A percentile compares a stretch with the other conserved stretches of the same genome.
Evolutionary conservation across 1,140 invertebrate species (phyloP).

Genomic region (Himalopsyche phryganea): DNA sequence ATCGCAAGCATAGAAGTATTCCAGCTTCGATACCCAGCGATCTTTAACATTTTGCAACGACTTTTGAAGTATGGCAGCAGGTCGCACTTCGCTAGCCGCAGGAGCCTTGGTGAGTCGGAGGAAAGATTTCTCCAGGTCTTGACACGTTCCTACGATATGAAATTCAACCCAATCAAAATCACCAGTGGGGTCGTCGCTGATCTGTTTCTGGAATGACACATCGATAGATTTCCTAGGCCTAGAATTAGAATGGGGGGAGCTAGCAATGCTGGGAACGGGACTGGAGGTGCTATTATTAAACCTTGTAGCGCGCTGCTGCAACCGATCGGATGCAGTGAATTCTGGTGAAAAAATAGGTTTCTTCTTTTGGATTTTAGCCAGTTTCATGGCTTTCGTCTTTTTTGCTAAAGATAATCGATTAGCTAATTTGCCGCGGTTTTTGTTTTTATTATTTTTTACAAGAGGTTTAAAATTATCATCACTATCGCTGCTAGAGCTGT

Average conservation of each 20-base stretch:
- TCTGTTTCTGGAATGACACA: slow-evolving; percentile 44
- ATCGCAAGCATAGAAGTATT: slow-evolving; percentile 96
- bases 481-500: slow-evolving; percentile 47
- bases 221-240: slow-evolving; percentile 40
- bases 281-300: slow-evolving; percentile 54
- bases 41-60: slow-evolving; percentile 87
- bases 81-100: slow-evolving; percentile 85
- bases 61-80: slow-evolving; percentile 77
- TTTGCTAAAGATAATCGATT: slow-evolving; percentile 48
- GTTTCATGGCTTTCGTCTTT: slow-evolving; percentile 47
- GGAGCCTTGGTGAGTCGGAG: slow-evolving; percentile 93
- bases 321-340: slow-evolving; percentile 65
- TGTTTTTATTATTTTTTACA: slow-evolving; percentile 39
- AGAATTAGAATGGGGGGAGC: slow-evolving; percentile 41
- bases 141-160: slow-evolving; percentile 90
- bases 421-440: slow-evolving; percentile 45
- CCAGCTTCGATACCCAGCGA: slow-evolving; percentile 82
- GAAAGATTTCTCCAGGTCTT: slow-evolving; percentile 91
- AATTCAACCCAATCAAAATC: slow-evolving; percentile 79
- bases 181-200: slow-evolving; percentile 56
- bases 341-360: slow-evolving; percentile 68
- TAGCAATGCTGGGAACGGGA: slow-evolving; percentile 43
- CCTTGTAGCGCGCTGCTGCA: slow-evolving; percentile 82
- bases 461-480: slow-evolving; percentile 41
- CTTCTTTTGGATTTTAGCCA: slow-evolving; percentile 56